These are phyloP conservation scores for Leptodactylus fallax DNA, from an alignment of 2,797 vertebrate species.

Conservation along the genomic window DNA sequence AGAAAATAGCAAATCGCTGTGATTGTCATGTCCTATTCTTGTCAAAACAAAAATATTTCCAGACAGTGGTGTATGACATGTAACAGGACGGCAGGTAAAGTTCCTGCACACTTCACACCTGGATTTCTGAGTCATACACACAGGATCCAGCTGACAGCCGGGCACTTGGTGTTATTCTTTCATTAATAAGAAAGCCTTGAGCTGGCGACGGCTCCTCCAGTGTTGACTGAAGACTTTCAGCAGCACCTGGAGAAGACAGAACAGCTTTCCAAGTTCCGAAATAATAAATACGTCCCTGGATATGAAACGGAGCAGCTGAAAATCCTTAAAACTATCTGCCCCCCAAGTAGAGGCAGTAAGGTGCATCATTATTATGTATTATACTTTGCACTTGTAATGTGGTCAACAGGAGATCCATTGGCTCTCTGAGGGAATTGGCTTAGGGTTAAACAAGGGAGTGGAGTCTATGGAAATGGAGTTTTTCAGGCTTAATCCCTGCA, in stretches of 20 bases:
- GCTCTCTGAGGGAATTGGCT: too few relatives aligned
- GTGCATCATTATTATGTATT: background rate
- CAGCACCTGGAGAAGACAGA: constrained; percentile 15
- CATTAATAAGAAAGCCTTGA: background rate
- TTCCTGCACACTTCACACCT: constrained; percentile 18
- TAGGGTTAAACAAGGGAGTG: too few relatives aligned
- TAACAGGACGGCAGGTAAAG: background rate
- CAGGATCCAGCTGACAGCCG: background rate
- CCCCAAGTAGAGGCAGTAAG: background rate
- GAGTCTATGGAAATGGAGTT: too few relatives aligned
- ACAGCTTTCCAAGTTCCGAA: background rate
- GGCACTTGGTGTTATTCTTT: background rate
- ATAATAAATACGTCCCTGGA: background rate
- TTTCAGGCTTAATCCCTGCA: too few relatives aligned
- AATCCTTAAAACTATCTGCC: background rate
- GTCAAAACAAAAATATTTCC: constrained; percentile 4
- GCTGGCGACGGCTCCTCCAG: background rate
- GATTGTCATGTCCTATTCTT: constrained; percentile 1
- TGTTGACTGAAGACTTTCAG: constrained; percentile 9
- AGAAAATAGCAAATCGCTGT: background rate
- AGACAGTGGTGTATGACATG: background rate
- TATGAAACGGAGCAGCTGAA: constrained; percentile 1
- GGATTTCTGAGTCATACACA: constrained; percentile 22
- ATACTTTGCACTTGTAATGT: background rate
- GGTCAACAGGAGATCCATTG: too few relatives aligned